Conservation (phyloP, 2,113 vertebrate species). For the Xiphophorus couchianus region DNA sequence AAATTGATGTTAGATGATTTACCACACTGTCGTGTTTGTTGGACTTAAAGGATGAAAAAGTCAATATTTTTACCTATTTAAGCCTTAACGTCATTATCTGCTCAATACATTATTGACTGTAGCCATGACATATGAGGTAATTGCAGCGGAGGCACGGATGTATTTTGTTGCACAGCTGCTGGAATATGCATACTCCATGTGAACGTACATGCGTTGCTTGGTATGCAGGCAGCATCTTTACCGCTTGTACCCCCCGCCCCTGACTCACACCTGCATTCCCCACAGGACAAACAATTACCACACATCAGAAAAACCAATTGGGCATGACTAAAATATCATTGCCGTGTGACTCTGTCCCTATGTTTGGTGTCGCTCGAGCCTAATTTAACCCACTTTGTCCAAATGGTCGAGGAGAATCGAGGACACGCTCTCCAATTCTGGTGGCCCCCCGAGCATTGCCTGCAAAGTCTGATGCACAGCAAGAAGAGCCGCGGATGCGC, state of each 20-base stretch:
- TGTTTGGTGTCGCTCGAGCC: slow-evolving; percentile 66
- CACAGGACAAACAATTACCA: slow-evolving; percentile 79
- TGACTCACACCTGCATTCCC: slow-evolving; percentile 35
- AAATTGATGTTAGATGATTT: slow-evolving; percentile 24
- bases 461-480: slow-evolving; percentile 43
- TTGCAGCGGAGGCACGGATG: slow-evolving; percentile 12
- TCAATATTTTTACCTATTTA: slow-evolving; percentile 48
- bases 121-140: slow-evolving; percentile 29
- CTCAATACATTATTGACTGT: slow-evolving; percentile 43
- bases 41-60: slow-evolving; percentile 44
- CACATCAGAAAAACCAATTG: slow-evolving; percentile 80
- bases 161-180: slow-evolving; percentile 10
- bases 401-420: slow-evolving; percentile 69
- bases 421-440: slow-evolving; percentile 73
- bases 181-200: slow-evolving; percentile 14
- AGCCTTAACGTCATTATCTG: slow-evolving; percentile 22
- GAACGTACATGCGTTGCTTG: slow-evolving; percentile 41
- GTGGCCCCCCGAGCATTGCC: slow-evolving; percentile 50
- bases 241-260: slow-evolving; percentile 39
- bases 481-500: slow-evolving; percentile 43
- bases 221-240: slow-evolving; percentile 55
- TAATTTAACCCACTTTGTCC: slow-evolving; percentile 79
- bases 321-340: slow-evolving; percentile 78
- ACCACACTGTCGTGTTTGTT: slow-evolving; percentile 17
- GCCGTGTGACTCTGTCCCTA: slow-evolving; percentile 66